Base-by-base conservation (phyloP, 2,888 invertebrate genomes). In the Amphipoea oculea region DNA sequence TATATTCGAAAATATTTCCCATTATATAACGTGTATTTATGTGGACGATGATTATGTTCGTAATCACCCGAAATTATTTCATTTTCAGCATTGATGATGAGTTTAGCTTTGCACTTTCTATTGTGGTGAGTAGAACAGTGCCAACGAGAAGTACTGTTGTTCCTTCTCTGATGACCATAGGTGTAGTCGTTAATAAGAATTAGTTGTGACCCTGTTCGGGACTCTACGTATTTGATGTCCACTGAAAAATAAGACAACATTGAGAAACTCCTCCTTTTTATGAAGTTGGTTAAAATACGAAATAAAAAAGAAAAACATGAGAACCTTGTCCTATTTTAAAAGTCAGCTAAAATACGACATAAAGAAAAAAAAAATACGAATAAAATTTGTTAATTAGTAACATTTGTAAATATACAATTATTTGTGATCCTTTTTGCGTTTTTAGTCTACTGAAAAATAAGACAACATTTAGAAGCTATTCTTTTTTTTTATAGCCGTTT, bases 161-260 rank as follows among this genome's bases (percentile, higher is more conserved):
- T 42, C 2, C 14, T 48, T n/a, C 4, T 0, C 23, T 62, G 2
- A 11, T 0, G 0, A 4, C 17, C 17, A 29, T 86, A 87, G 0
- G 88, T 87, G 29, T 78, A 88, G 40, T 84, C 71, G 65, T 88
- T 42, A 42, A 88, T 23, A 57, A 90, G 74, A 68, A 86, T 76
- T 62, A 89, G 12, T 66, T 40, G 42, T 0, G 57, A 6, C 2
- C 78, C 84, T 12, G 12, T 57, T 9, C n/a, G 29, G 23, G 60
- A 70, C 3, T 40, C 4, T 0, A 82, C 48, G 48, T 48, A 48
- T 12, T 40, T 67, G 60, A 67, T 14, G 1, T n/a, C n/a, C 14
- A 42, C 78, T 80, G 66, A 63, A 65, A 80, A 79, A 66, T 48
- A 29, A 51, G 4, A 20, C 4, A 29, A 68, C 1, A 48, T 48